These are phyloP conservation scores for Rhabdornis inornatus DNA, from an alignment of 2,113 vertebrate genomes.

Conservation along the genomic window DNA sequence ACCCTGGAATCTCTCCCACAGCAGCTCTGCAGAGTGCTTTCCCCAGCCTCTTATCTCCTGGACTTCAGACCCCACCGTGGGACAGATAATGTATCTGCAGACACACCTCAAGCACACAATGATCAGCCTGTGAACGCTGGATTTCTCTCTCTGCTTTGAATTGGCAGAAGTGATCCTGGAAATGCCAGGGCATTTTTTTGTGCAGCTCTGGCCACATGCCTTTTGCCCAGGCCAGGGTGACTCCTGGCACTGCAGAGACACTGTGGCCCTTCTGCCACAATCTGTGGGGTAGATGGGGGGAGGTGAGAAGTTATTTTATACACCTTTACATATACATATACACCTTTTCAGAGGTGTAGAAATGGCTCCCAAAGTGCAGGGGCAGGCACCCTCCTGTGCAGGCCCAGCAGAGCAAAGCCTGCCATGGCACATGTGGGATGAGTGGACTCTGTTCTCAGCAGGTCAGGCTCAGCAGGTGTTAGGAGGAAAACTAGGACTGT, in stretches of 20 bases:
- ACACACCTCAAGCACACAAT: not conserved
- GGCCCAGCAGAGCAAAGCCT: not conserved
- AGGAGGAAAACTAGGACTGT: not conserved
- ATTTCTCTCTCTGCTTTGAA: not conserved
- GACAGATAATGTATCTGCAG: not conserved
- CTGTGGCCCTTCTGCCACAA: not conserved
- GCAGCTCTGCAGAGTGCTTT: not conserved
- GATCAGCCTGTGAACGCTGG: not conserved
- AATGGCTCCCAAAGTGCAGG: not conserved
- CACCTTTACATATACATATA: too few species aligned
- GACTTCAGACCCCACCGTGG: constrained; percentile 20
- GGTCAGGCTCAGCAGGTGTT: not conserved
- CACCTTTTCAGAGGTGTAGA: not conserved
- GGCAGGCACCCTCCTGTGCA: accelerated
- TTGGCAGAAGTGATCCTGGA: not conserved
- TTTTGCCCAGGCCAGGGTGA: accelerated
- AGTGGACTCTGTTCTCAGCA: not conserved
- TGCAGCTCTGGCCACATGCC: not conserved
- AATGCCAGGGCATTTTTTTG: not conserved
- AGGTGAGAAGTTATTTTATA: not conserved
- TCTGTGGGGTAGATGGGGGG: accelerated
- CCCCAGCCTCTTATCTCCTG: constrained; percentile 35
- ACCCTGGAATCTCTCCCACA: not conserved
- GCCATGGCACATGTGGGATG: accelerated
- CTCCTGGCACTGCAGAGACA: not conserved